These are phyloP conservation scores for Ennomos fuscantarius DNA, from an alignment of 2,888 invertebrate species.

Conservation along the genomic window DNA sequence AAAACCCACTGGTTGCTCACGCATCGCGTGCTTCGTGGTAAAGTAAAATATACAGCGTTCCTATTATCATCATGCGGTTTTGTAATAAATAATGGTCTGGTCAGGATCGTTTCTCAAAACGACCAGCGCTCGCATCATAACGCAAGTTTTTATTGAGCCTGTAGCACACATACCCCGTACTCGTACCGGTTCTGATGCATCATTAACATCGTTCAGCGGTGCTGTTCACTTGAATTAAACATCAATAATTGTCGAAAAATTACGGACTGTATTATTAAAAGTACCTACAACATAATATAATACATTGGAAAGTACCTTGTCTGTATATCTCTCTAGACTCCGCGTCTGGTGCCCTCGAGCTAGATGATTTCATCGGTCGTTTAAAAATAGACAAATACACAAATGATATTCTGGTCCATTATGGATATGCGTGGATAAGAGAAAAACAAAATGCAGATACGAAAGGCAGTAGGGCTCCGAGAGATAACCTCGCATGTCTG, in stretches of 20 bases:
- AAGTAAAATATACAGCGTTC: constrained; percentile 63
- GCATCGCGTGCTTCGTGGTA: constrained; percentile 57
- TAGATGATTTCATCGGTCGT: constrained; percentile 29
- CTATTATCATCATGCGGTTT: constrained; percentile 71
- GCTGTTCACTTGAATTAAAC: constrained; percentile 57
- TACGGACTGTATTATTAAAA: constrained; percentile 56
- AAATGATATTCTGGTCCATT: constrained; percentile 35
- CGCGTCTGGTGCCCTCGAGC: constrained; percentile 7
- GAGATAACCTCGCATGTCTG: constrained; percentile 69
- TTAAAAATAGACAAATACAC: constrained; percentile 34
- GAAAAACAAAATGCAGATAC: constrained; percentile 49
- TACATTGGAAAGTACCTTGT: constrained; percentile 12
- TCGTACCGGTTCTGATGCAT: constrained; percentile 68
- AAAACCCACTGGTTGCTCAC: constrained; percentile 60
- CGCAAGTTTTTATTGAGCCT: constrained; percentile 65
- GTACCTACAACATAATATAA: constrained; percentile 21
- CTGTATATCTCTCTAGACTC: constrained; percentile 14
- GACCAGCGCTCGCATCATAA: constrained; percentile 48
- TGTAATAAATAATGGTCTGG: constrained; percentile 71
- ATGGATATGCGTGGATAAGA: constrained; percentile 22
- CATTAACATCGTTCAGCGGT: constrained; percentile 63
- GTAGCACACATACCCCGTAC: constrained; percentile 32
- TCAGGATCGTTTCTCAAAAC: constrained; percentile 67
- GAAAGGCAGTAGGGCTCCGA: constrained; percentile 56
- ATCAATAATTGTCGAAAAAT: constrained; percentile 61